Percentiles rank a stretch among this genome's conserved stretches.
These are phyloP conservation scores for Euproctis similis DNA, from an alignment of 2,888 invertebrate genomes.

Conservation along the genomic window DNA sequence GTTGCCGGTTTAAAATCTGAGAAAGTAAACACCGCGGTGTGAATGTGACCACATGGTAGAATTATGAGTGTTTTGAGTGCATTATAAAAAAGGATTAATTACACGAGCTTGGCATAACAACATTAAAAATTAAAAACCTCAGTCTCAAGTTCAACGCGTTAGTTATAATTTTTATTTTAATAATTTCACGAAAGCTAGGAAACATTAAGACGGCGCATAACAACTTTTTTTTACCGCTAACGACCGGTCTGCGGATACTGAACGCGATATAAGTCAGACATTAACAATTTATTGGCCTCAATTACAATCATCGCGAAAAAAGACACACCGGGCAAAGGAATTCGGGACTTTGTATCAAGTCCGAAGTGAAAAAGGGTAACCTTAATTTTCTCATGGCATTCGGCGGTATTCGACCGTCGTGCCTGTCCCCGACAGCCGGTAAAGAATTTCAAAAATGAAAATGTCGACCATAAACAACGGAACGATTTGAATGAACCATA, in stretches of 20 bases:
- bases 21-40: conserved; percentile 47
- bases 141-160: no score
- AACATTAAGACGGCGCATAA: conserved; percentile 50
- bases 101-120: conserved; percentile 42
- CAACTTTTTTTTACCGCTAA: conserved; percentile 48
- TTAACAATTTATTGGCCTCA: conserved; percentile 67
- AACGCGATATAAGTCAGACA: conserved; percentile 54
- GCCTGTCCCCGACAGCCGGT: conserved; percentile 30
- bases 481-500: conserved; percentile 70
- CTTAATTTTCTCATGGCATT: conserved; percentile 70
- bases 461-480: conserved; percentile 73
- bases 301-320: conserved; percentile 70
- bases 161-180: conserved; percentile 43
- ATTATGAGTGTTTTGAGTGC: conserved; percentile 36
- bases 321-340: conserved; percentile 44
- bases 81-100: conserved; percentile 61
- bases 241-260: conserved; percentile 41
- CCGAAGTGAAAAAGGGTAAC: conserved; percentile 59
- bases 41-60: conserved; percentile 36
- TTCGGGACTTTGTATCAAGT: conserved; percentile 55
- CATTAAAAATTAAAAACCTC: conserved; percentile 53
- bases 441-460: conserved; percentile 71
- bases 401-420: conserved; percentile 51
- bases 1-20: conserved; percentile 34
- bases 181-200: conserved; percentile 47